Evolutionary conservation across 2,888 invertebrate genomes (phyloP).

Genomic region (Philonicus albiceps): DNA sequence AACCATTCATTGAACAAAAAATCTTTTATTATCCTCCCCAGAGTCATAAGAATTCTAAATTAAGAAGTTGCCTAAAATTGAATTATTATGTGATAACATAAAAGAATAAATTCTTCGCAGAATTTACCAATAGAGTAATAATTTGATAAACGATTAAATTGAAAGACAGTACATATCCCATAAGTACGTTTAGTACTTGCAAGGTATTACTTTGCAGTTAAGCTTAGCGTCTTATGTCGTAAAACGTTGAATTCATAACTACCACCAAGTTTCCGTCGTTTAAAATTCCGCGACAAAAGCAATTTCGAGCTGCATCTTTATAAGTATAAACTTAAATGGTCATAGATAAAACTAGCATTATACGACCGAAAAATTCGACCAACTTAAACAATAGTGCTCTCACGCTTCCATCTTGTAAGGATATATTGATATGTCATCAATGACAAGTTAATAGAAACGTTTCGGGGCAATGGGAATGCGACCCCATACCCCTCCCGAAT

Average conservation of each 20-base stretch:
- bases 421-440: conserved; percentile 28
- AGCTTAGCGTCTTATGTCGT: neutral
- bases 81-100: neutral
- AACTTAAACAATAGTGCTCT: neutral
- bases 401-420: neutral
- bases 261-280: neutral
- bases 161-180: neutral
- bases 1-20: no score
- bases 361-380: neutral
- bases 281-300: neutral
- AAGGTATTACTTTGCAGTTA: neutral
- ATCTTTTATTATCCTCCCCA: no score
- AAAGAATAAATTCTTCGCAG: neutral
- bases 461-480: neutral
- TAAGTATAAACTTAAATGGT: neutral
- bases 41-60: neutral
- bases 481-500: neutral
- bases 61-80: neutral
- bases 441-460: conserved; percentile 19
- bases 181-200: neutral
- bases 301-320: neutral
- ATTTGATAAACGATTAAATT: neutral
- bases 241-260: conserved; percentile 9
- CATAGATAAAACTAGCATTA: neutral
- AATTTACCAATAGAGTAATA: neutral